A percentile compares a stretch with the other conserved stretches of the same genome.
These are phyloP conservation scores for Bradypodion ventrale DNA, from an alignment of 2,797 vertebrate genomes.

Conservation along the genomic window DNA sequence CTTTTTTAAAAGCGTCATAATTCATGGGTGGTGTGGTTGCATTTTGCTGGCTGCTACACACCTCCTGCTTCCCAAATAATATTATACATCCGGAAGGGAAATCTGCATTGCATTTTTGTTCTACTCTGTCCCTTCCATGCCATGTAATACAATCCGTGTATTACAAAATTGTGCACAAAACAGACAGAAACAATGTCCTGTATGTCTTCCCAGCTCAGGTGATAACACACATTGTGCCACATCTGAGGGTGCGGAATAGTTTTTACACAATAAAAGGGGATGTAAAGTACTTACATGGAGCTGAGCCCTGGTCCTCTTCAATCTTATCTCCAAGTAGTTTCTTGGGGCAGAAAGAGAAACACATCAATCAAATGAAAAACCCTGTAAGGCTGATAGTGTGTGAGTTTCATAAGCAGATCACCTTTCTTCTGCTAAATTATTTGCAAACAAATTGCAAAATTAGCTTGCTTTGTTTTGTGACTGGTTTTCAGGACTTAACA, in stretches of 20 bases:
- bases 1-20: no score
- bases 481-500: no score
- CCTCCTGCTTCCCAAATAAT: neutral
- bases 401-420: no score
- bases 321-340: neutral
- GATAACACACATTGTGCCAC: neutral
- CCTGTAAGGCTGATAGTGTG: no score
- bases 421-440: no score
- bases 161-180: no score
- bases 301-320: neutral
- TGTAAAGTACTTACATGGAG: neutral
- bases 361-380: no score
- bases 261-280: neutral
- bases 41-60: neutral
- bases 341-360: no score
- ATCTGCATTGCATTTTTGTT: no score
- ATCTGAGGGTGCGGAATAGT: neutral
- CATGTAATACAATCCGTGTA: no score
- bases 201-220: neutral
- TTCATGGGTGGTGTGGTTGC: neutral
- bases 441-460: no score
- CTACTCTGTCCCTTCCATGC: neutral
- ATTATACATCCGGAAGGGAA: constrained; percentile 9
- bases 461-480: no score
- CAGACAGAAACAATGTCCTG: neutral